These are phyloP conservation scores for Thomomys bottae DNA, from an alignment of 2,113 vertebrate genomes.

Conservation along the genomic window DNA sequence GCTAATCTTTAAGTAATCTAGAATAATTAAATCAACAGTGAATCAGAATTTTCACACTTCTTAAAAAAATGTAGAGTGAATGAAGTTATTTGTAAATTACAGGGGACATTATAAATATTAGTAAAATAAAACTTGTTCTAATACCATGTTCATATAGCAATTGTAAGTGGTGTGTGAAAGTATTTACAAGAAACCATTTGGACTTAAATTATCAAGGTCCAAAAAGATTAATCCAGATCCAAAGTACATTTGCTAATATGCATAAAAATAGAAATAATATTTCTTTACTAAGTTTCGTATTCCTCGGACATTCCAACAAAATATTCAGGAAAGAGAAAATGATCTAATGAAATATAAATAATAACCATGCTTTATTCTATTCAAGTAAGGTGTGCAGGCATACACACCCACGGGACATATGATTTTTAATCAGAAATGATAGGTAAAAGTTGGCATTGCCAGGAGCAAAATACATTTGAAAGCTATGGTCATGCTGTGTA, in stretches of 20 bases:
- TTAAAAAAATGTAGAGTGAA: not conserved
- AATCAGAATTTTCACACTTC: not conserved
- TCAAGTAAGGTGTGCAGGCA: not conserved
- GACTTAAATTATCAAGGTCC: not conserved
- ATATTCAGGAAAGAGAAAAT: not conserved
- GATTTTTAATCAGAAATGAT: conserved; percentile 56
- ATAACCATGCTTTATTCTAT: not conserved
- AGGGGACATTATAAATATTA: not conserved
- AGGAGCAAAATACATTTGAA: conserved; percentile 54
- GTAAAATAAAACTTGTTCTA: not conserved
- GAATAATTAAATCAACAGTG: not conserved
- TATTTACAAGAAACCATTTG: not conserved
- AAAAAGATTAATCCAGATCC: not conserved
- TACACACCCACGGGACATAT: not conserved
- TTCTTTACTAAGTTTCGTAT: not conserved
- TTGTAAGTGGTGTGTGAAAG: not conserved
- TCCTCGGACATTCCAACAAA: not conserved
- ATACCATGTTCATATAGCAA: not conserved
- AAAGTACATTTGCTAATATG: not conserved
- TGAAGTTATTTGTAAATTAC: not conserved
- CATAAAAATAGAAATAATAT: not conserved
- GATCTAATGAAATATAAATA: conserved; percentile 26
- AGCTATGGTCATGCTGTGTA: not conserved
- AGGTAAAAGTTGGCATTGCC: conserved; percentile 36
- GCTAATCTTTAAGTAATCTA: not conserved